Evolutionary conservation across 1,140 invertebrate genomes (phyloP), one percentile per base, ranked within the genome.

Genomic region (Cataglyphis hispanica): DNA sequence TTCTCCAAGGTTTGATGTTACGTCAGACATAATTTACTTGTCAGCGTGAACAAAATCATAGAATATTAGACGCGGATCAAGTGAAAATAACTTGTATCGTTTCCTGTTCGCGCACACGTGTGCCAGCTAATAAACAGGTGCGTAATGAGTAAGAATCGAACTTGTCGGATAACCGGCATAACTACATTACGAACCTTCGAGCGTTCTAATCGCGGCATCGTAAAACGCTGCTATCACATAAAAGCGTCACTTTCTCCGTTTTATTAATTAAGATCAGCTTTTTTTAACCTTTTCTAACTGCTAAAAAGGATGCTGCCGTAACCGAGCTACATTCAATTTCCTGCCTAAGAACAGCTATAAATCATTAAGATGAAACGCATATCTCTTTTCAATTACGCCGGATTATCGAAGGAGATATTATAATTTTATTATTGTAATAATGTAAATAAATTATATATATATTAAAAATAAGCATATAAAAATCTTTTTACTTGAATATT

Each of bases 171-270:
- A 25, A 50, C 5, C 43, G 53, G n/a, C 40, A 31, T 40, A 78
- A 67, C 61, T 31, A 22, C 46, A 34, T 25, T 25, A 13, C 43
- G 43, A 58, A 72, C 67, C 66, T 72, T 75, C 56, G 80, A 43
- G 77, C 78, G n/a, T 56, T 80, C 61, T 86, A 74, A 80, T 80
- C 46, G 22, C 43, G 31, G 46, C 22, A 69, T 46, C 67, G n/a
- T 81, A 86, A 81, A 89, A 66, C n/a, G 56, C 25, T 19, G 11
- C n/a, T 76, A 80, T 85, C 58, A 63, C 37, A 77, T 81, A 66
- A 50, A 50, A 80, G 7, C 66, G 72, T 74, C 75, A 86, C 87
- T 89, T 89, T 89, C 87, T 88, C 87, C 87, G 76, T 75, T 63
- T 60, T 56, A 10, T 56, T 69, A 22, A 72, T 53, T 64, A 50